Evolutionary conservation across 2,888 invertebrate genomes (phyloP), one percentile per base, ranked within the genome.

Genomic region (Perizoma flavofasciatum): DNA sequence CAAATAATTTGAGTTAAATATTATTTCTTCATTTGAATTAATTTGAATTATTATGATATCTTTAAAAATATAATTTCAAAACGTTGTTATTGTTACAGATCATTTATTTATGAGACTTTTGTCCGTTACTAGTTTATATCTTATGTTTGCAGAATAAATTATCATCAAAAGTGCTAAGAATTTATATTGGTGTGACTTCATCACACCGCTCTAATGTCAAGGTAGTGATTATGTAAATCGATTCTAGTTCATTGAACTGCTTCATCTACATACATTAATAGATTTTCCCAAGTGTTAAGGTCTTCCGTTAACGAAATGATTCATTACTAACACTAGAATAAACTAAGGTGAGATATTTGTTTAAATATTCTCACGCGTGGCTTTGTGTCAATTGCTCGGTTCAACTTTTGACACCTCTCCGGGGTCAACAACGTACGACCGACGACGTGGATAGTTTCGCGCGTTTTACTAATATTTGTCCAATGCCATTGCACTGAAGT

Each of bases 351-450:
- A 80, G 82, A 79, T 88, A 83, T 88, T 89, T 91, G 88, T 89
- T 84, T 83, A 88, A 86, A 89, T 86, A 85, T 90, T 91, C 89
- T 89, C 91, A 91, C 90, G 89, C 86, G 83, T 83, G 79, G 77
- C 79, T 76, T 76, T 80, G 83, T 85, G 88, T 89, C 88, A 86
- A 84, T 87, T 84, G 84, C 82, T 79, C 72, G 79, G 78, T 78
- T 80, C 78, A 78, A 82, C 82, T 83, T 88, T 85, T 87, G 88
- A 90, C 89, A 90, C 87, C 86, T 89, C 79, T 74, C 69, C 67
- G 78, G 77, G 89, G 89, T 89, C 89, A 89, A 88, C 81, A 61
- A n/a, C 46, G 43, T 52, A 45, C 57, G 55, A 49, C 54, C 49
- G 59, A 60, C 61, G 59, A 59, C 56, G 77, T 65, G 70, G 77